phyloP scores from a whole-genome alignment of 2,888 invertebrate genomes.

The Acrocyrtus sp. region DNA sequence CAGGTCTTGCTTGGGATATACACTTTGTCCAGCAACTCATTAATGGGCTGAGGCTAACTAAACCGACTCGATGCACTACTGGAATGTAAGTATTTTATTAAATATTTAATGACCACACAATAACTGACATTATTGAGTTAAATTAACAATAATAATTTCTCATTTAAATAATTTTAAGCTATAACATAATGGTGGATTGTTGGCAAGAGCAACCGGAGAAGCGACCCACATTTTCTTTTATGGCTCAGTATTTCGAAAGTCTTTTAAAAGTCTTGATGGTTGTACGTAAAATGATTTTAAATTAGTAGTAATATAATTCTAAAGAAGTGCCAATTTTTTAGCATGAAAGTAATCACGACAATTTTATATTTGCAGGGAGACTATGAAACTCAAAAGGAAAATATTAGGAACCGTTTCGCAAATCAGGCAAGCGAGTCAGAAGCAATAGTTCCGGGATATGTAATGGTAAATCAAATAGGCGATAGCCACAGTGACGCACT shows the following conservation, averaged over 20 bases:
- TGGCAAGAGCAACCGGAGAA: conserved; percentile 37
- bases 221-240: conserved; percentile 33
- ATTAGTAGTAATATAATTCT: too few species aligned
- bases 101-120: background rate
- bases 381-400: too few species aligned
- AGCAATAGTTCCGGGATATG: conserved; percentile 17
- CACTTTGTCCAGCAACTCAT: conserved; percentile 41
- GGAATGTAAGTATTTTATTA: conserved; percentile 28
- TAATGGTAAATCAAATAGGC: conserved; percentile 3
- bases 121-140: background rate
- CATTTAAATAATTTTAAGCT: conserved; percentile 24
- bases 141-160: background rate
- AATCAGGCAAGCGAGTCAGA: too few species aligned
- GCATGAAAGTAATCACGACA: background rate
- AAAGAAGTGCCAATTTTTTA: background rate
- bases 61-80: conserved; percentile 29
- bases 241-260: conserved; percentile 37
- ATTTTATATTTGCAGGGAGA: too few species aligned
- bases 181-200: conserved; percentile 50
- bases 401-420: too few species aligned
- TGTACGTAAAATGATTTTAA: too few species aligned
- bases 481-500: conserved; percentile 9
- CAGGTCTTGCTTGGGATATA: conserved; percentile 48
- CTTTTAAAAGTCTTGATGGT: too few species aligned
- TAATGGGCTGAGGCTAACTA: conserved; percentile 40